Conservation (phyloP, 1,140 invertebrate genomes). For the Lordiphosa stackelbergi region DNA sequence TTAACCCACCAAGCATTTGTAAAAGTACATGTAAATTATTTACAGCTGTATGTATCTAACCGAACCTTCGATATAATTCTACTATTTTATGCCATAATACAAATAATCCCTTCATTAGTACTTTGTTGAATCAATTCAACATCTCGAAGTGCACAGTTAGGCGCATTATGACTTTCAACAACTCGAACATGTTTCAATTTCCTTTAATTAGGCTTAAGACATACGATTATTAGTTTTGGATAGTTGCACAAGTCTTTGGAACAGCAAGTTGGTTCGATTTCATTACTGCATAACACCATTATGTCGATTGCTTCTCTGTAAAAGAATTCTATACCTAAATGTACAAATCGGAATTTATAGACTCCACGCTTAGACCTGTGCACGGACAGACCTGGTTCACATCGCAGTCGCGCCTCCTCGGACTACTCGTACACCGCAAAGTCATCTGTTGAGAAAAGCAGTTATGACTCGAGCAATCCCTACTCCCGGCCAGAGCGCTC, state of each 20-base stretch:
- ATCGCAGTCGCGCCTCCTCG: constrained; percentile 78
- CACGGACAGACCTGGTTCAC: constrained; percentile 84
- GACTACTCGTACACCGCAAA: constrained; percentile 89
- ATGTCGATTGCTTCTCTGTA: constrained; percentile 50
- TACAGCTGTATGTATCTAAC: constrained; percentile 27
- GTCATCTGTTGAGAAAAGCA: constrained; percentile 79
- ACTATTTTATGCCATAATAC: constrained; percentile 3
- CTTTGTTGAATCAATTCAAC: neutral
- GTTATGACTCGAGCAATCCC: constrained; percentile 79
- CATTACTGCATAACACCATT: constrained; percentile 28
- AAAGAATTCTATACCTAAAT: constrained; percentile 60
- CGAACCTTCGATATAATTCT: constrained; percentile 1
- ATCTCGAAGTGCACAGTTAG: neutral
- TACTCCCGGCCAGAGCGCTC: constrained; percentile 80
- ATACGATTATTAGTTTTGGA: constrained; percentile 6
- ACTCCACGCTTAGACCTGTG: constrained; percentile 91
- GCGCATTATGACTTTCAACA: constrained; percentile 26
- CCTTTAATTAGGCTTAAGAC: constrained; percentile 26
- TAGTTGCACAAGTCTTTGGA: constrained; percentile 25
- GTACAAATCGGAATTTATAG: constrained; percentile 80
- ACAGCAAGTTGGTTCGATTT: constrained; percentile 46
- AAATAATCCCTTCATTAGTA: neutral
- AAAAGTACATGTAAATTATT: constrained; percentile 18
- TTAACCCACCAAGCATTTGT: constrained; percentile 31
- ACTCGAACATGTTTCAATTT: constrained; percentile 76